A percentile compares a stretch with the other conserved stretches of the same genome.
phyloP scores from a whole-genome alignment of 2,113 vertebrate species.

The Tricholaema leucomelas region DNA sequence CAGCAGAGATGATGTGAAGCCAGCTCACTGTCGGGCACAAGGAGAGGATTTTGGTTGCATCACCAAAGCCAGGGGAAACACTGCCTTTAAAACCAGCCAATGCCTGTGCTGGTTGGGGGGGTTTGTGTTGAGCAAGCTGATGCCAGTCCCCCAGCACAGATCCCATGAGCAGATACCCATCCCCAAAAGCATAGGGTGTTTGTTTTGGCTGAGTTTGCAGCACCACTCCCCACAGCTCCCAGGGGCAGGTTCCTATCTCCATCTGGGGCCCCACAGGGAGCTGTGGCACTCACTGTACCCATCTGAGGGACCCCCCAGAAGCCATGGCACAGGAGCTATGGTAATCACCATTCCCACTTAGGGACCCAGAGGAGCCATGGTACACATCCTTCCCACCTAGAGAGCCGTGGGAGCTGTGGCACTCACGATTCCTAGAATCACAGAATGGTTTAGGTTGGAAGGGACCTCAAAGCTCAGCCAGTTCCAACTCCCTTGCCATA shows the following conservation, averaged over 20 bases:
- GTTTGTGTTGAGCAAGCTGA: background rate
- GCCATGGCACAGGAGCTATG: background rate
- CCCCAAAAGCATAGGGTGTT: background rate
- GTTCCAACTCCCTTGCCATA: too few relatives aligned
- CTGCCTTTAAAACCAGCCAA: background rate
- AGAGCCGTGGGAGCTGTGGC: rapidly evolving
- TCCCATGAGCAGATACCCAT: background rate
- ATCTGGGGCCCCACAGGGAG: background rate
- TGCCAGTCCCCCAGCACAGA: rapidly evolving
- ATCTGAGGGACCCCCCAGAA: too few relatives aligned
- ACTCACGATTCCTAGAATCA: too few relatives aligned
- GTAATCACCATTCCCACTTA: too few relatives aligned
- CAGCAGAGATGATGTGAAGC: background rate
- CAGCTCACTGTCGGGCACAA: background rate
- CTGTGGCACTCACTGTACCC: background rate
- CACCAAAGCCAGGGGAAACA: background rate
- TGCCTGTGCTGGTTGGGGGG: too few relatives aligned
- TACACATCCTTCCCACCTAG: too few relatives aligned
- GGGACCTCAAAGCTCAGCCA: too few relatives aligned
- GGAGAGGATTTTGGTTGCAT: background rate
- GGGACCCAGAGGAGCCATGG: too few relatives aligned
- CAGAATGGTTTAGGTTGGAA: too few relatives aligned
- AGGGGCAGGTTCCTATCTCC: background rate
- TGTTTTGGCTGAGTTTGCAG: background rate
- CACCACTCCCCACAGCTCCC: rapidly evolving